phyloP scores from a whole-genome alignment of 2,888 invertebrate genomes.

The Gisinianus flammeolus region DNA sequence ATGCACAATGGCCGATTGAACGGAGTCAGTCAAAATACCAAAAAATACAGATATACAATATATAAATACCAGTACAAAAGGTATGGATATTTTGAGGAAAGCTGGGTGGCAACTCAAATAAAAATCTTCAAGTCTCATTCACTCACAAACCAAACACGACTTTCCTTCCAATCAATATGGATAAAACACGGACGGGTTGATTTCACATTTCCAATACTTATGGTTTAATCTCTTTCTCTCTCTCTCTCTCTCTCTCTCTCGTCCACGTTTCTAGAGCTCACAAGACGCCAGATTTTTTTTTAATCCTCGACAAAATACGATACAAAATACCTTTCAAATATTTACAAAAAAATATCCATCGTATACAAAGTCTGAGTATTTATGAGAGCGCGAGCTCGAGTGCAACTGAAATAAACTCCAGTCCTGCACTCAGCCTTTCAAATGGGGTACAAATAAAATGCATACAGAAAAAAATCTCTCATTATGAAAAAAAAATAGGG shows the following conservation, averaged over 20 bases:
- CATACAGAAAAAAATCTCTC: background rate
- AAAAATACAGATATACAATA: too few species aligned
- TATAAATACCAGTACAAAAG: too few species aligned
- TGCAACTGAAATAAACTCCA: too few species aligned
- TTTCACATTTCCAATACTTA: background rate
- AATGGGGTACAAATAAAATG: background rate
- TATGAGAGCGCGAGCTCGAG: too few species aligned
- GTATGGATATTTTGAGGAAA: conserved; percentile 3
- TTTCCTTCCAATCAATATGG: too few species aligned
- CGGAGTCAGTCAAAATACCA: background rate
- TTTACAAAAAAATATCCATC: too few species aligned
- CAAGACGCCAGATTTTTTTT: too few species aligned
- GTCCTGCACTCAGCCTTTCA: background rate
- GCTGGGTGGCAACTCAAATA: conserved; percentile 18
- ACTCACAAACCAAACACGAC: background rate
- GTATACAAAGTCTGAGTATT: too few species aligned
- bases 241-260: background rate
- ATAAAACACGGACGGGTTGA: background rate
- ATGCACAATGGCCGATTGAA: background rate
- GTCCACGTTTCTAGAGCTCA: background rate
- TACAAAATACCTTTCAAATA: too few species aligned
- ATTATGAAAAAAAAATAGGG: background rate
- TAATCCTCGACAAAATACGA: too few species aligned
- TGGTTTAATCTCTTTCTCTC: background rate
- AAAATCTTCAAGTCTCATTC: background rate